A percentile compares a stretch with the other conserved stretches of the same genome.
phyloP scores from a whole-genome alignment of 2,113 vertebrate genomes.

The Anas platyrhynchos region DNA sequence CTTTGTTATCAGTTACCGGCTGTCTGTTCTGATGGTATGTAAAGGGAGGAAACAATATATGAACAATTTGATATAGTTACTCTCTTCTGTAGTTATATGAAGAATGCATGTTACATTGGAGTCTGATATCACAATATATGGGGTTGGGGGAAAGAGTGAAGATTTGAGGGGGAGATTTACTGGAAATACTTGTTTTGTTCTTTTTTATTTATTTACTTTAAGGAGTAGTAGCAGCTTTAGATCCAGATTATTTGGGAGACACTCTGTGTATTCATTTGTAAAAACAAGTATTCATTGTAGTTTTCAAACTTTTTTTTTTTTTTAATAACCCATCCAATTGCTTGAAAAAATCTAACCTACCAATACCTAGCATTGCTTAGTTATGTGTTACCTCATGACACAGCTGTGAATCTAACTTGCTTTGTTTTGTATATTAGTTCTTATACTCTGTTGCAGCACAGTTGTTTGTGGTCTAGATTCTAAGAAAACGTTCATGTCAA shows the following conservation, averaged over 20 bases:
- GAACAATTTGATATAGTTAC: not conserved
- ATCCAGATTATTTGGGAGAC: not conserved
- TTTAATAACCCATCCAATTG: not conserved
- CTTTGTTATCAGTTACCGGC: slow-evolving; percentile 96
- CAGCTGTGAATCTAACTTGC: not conserved
- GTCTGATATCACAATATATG: not conserved
- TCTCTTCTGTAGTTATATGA: not conserved
- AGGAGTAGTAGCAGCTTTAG: not conserved
- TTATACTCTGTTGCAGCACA: not conserved
- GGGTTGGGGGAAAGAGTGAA: not conserved
- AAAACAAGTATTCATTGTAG: not conserved
- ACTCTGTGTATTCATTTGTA: not conserved
- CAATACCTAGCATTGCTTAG: not conserved
- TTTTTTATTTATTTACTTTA: not conserved
- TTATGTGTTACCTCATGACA: not conserved
- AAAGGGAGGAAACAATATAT: not conserved
- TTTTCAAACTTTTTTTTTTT: not conserved
- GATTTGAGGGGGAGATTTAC: not conserved
- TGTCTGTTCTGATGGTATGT: slow-evolving; percentile 87
- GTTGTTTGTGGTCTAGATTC: not conserved
- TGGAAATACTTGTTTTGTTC: not conserved
- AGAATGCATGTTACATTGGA: not conserved
- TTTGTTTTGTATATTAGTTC: not conserved
- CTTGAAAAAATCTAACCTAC: not conserved
- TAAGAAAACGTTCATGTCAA: not conserved